Base-by-base conservation (phyloP, 35 echinoderm and acorn worm species). In the Eucidaris tribuloides region DNA sequence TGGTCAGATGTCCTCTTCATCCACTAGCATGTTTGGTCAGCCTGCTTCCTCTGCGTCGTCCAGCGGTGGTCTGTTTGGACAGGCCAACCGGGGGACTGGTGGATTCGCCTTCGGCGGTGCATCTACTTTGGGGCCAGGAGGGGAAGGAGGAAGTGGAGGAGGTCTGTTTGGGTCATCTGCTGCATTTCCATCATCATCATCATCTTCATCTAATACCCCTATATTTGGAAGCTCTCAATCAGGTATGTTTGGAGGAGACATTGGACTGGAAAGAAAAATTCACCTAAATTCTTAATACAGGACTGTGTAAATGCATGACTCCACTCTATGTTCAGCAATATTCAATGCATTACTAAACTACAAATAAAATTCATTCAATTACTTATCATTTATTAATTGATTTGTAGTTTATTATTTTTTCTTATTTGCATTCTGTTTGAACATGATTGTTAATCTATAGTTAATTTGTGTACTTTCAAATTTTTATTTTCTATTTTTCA, bases 1-100 rank as follows among this genome's bases (percentile, higher is more conserved):
- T 5, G 68, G 68, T 36, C 77, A 71, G 39, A 13, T 55, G 19
- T 24, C 56, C 27, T 14, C 35, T 32, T 25, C 59, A 2, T 9
- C 63, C 29, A 54, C 41, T 13, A 65, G 42, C 25, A 0, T 25
- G 3, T 36, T 49, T 24, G 33, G 33, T 79, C 42, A 49, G 44
- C 33, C 77, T 0, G 14, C 74, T 7, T 18, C 74, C 0, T 49
- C 74, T 18, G 13, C 81, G 3, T 34, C 60, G 20, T 68, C 41
- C 1, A 35, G 82, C 31, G 82, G 82, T 34, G 82, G 82, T 24
- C 82, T 65, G 2, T 84, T 84, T 52, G 27, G 82, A 19, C 42
- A 80, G 48, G 40, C 9, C 9, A n/a, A 9, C 48, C 48, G n/a
- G 48, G n/a, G n/a, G 48, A 52, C 35, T 74, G 68, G 68, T 42